Evolutionary conservation across 2,113 vertebrate species (phyloP), one percentile per base, ranked within the genome.

Genomic region (Psilopsiagon aurifrons): DNA sequence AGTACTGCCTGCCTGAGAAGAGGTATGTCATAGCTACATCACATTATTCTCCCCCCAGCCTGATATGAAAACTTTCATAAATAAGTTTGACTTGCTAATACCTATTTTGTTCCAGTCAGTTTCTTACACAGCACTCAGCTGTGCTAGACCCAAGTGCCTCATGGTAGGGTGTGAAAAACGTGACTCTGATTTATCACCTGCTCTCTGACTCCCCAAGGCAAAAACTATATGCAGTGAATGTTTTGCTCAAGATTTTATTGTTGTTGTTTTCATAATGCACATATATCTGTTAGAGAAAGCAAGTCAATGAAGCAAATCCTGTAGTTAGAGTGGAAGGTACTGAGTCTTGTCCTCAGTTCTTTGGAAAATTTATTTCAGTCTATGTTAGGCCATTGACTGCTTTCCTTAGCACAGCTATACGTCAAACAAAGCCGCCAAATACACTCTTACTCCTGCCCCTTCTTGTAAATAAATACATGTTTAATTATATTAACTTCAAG

Each of bases 401-500:
- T 69, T 94, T 68, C 71, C 79, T 88, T 63, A 87, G 64, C 28
- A 67, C 11, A 81, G 31, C 12, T 27, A 70, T 1, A 2, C 0
- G 2, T 16, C 62, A 84, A 91, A 60, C 25, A 51, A 92, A 23
- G n/a, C 37, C 43, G 33, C 35, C 7, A 23, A 88, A 92, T 60
- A 46, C 25, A 84, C 2, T 92, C 41, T 69, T 33, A 70, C 63
- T 92, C n/a, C 68, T 75, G 23, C 29, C 46, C 20, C 75, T 35
- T 86, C 77, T 70, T 81, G 80, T 64, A 85, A 95, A 88, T 84
- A 94, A 86, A 91, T 54, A 77, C 8, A 27, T 35, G 35, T 59
- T 90, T 92, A 78, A 81, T 78, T 51, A 88, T 33, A 90, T 88
- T 92, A 96, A 93, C 46, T 81, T 88, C 51, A 81, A 88, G 83